Base-by-base conservation (phyloP, 2,797 vertebrate genomes). In the Sphenodon punctatus region DNA sequence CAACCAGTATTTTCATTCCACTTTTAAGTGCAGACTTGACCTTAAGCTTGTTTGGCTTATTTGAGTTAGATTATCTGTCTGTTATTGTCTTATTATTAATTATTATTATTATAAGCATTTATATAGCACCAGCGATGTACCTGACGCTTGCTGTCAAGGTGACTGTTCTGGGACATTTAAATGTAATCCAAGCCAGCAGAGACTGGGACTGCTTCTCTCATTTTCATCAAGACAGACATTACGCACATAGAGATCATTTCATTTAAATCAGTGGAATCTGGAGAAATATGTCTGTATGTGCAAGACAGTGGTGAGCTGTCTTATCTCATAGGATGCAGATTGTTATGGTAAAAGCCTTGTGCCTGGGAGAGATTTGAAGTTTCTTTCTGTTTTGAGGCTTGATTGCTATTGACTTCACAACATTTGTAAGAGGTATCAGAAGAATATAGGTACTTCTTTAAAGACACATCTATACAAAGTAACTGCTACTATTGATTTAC, bases 401-500 rank as follows among this genome's bases (percentile, higher is more conserved):
- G 67, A 23, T 15, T 38, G 82, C n/a, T n/a, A n/a, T 60, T 70
- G 72, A 39, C 34, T 68, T 64, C 60, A 69, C 38, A 53, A 77
- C 74, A 55, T 34, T 45, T 65, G 19, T 2, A 3, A 69, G 53
- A 43, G n/a, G n/a, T n/a, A 71, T 70, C 49, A 38, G 25, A 69
- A 55, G n/a, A 39, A 53, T 0, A 2, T 1, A 23, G 65, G 46
- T 51, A 61, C 5, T 16, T n/a, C 19, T 67, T 75, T n/a, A 74
- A 82, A 67, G 56, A 49, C 16, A 43, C 51, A 42, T 32, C 80
- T 5, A 8, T 51, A 63, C 41, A 46, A 73, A 79, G 22, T 9
- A 70, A 36, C 6, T 58, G 17, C 38, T 66, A 67, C 72, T 85
- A 73, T 65, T 38, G 69, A 84, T 42, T 78, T 87, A 8, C 45